phyloP scores from a whole-genome alignment of 2,113 vertebrate species.

The Cercopithecus mona region DNA sequence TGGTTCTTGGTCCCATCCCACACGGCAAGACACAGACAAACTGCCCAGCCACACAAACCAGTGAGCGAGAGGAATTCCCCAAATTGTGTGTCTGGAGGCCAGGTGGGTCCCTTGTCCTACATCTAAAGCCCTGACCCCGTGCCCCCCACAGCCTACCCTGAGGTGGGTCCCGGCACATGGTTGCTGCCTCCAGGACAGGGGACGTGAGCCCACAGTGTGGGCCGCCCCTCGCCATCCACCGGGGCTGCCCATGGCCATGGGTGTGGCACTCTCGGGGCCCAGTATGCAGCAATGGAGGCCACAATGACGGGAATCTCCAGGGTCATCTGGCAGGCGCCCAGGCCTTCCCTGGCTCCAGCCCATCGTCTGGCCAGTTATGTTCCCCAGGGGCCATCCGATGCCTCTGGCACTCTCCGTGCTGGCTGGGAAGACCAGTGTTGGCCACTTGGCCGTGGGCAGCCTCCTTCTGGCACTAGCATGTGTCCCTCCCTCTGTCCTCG shows the following conservation, averaged over 20 bases:
- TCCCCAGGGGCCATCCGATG: too few relatives aligned
- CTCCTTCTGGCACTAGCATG: not conserved
- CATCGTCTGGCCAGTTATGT: too few relatives aligned
- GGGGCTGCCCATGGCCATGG: not conserved
- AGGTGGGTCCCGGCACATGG: too few relatives aligned
- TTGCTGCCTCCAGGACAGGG: not conserved
- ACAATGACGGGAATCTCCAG: rapidly evolving
- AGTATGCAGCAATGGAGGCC: not conserved
- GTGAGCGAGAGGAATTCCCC: not conserved
- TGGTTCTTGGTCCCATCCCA: not conserved
- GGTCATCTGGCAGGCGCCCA: not conserved
- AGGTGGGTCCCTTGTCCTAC: not conserved
- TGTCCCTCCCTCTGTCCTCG: too few relatives aligned
- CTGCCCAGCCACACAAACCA: not conserved
- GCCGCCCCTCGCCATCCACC: not conserved
- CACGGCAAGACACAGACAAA: not conserved
- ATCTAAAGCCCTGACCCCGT: not conserved
- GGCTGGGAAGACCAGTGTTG: not conserved
- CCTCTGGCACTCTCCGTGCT: not conserved
- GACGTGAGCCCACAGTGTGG: not conserved
- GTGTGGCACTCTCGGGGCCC: not conserved
- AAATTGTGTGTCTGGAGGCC: not conserved
- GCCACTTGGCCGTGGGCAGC: not conserved
- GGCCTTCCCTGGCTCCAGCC: not conserved
- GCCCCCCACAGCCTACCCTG: not conserved